phyloP scores from a whole-genome alignment of 2,113 vertebrate species.

The Sclerurus mexicanus region DNA sequence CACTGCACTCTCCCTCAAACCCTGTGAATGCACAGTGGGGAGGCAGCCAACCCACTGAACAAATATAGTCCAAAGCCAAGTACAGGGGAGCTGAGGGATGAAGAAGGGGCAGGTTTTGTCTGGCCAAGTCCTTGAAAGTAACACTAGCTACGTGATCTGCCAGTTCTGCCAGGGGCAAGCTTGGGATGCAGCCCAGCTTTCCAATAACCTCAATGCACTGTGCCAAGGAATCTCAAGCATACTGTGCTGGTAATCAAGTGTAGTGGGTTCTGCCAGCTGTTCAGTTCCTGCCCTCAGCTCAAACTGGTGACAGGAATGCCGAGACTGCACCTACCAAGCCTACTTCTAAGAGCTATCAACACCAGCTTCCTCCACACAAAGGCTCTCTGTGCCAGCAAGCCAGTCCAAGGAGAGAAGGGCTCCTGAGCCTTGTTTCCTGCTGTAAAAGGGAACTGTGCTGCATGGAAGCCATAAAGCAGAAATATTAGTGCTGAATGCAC shows the following conservation, averaged over 20 bases:
- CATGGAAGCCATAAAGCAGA: not conserved
- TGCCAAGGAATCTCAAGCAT: conserved; percentile 1
- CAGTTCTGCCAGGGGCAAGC: not conserved
- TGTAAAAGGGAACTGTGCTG: not conserved
- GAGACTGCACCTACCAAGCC: not conserved
- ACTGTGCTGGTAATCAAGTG: not conserved
- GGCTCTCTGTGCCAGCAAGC: not conserved
- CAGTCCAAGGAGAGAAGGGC: not conserved
- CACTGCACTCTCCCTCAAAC: not conserved
- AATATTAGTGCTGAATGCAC: not conserved
- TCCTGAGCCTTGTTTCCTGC: not conserved
- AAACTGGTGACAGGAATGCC: not conserved
- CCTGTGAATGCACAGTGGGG: not conserved
- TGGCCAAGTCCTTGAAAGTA: not conserved
- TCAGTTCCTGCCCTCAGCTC: not conserved
- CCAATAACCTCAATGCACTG: not conserved
- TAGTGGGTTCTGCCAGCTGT: not conserved
- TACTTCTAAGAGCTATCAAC: not conserved
- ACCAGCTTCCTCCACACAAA: not conserved
- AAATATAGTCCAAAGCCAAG: not conserved
- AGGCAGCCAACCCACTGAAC: not conserved
- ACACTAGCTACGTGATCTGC: not conserved
- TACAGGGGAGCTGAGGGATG: not conserved
- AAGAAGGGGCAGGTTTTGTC: not conserved
- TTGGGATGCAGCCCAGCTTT: conserved; percentile 7